Percentiles rank a stretch among this genome's conserved stretches.
phyloP scores from a whole-genome alignment of 2,797 vertebrate genomes.

The Vespertilio murinus region DNA sequence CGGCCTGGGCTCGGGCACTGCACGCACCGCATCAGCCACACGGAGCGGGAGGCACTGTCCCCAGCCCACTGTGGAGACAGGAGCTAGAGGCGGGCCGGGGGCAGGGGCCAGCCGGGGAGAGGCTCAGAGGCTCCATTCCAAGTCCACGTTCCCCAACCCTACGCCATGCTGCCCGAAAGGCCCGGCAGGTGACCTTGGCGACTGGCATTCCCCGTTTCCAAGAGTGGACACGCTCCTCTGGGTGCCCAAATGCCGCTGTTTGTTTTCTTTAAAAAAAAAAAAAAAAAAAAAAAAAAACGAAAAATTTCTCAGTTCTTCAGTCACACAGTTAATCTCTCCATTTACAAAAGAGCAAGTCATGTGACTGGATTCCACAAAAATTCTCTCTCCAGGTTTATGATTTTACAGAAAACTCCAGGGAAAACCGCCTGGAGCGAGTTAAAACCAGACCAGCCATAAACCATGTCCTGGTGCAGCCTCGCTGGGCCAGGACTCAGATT shows the following conservation, averaged over 20 bases:
- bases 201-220: background rate
- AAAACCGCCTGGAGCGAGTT: constrained; percentile 79
- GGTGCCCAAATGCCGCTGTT: constrained; percentile 16
- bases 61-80: background rate
- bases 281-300: background rate
- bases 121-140: background rate
- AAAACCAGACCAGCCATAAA: constrained; percentile 70
- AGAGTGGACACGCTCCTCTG: background rate
- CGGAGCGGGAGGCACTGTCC: background rate
- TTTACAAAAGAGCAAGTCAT: constrained; percentile 66
- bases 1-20: background rate
- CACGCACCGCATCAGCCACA: background rate
- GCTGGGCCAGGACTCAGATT: constrained; percentile 70
- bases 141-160: background rate
- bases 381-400: constrained; percentile 82
- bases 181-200: background rate
- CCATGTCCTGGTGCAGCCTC: constrained; percentile 64
- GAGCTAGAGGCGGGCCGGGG: background rate
- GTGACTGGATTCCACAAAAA: constrained; percentile 77
- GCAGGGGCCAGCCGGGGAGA: background rate
- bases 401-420: constrained; percentile 84
- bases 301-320: constrained; percentile 44
- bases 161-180: background rate
- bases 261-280: constrained; percentile 56
- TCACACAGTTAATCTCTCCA: constrained; percentile 73